phyloP scores from a whole-genome alignment of 1,140 invertebrate genomes.

The Adoxophyes honmai region DNA sequence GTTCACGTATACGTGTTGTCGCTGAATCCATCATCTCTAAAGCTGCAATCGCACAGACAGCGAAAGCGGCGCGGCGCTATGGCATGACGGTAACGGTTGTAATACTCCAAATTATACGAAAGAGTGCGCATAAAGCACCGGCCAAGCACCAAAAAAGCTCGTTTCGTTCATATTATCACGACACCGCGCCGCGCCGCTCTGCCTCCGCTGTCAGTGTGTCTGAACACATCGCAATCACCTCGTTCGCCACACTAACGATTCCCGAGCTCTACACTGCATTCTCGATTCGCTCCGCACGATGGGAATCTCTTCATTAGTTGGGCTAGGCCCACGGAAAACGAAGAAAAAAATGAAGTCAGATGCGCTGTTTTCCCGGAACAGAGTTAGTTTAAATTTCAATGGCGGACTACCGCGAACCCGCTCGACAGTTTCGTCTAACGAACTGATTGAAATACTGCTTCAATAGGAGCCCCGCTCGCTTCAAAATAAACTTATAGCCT shows the following conservation, averaged over 20 bases:
- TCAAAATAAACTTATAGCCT: slow-evolving; percentile 19
- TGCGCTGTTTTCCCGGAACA: slow-evolving; percentile 42
- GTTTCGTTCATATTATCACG: too few species aligned
- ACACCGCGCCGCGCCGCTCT: too few species aligned
- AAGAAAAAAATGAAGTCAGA: slow-evolving; percentile 28
- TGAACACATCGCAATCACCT: too few species aligned
- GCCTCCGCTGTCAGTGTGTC: too few species aligned
- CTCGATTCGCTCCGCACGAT: slow-evolving; percentile 20
- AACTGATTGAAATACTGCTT: slow-evolving; percentile 61
- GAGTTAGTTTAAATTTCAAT: slow-evolving; percentile 64
- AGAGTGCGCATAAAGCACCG: too few species aligned
- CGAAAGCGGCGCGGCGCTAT: too few species aligned
- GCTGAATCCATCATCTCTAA: too few species aligned
- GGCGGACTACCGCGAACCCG: slow-evolving; percentile 48
- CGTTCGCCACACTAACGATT: neutral
- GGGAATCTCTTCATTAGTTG: slow-evolving; percentile 29
- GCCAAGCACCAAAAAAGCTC: too few species aligned
- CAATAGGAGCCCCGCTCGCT: slow-evolving; percentile 32
- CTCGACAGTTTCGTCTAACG: slow-evolving; percentile 47
- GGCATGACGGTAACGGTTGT: too few species aligned
- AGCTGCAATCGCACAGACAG: too few species aligned
- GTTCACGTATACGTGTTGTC: too few species aligned
- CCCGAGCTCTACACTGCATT: neutral
- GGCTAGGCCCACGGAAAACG: slow-evolving; percentile 30
- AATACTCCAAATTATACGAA: too few species aligned